These are phyloP conservation scores for Pemphredon lugubris DNA, from an alignment of 2,888 invertebrate species.

Conservation along the genomic window DNA sequence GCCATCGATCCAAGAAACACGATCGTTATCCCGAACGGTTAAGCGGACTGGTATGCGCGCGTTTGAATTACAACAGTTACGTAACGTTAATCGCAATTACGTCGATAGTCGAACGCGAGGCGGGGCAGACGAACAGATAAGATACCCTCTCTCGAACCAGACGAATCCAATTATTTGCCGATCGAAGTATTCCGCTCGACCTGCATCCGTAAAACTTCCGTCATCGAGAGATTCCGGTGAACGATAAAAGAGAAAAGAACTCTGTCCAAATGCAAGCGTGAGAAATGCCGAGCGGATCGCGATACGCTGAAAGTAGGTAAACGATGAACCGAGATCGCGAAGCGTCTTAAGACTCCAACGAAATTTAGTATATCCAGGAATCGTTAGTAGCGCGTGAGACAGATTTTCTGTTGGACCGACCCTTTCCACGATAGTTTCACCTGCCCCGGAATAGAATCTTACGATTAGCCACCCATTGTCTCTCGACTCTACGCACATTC, in stretches of 20 bases:
- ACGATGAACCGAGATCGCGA: neutral
- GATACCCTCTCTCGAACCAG: no score
- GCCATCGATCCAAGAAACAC: neutral
- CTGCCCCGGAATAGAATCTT: slow-evolving; percentile 17
- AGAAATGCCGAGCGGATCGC: no score
- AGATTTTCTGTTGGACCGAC: slow-evolving; percentile 22
- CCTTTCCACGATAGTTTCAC: slow-evolving; percentile 33
- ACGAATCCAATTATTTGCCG: no score
- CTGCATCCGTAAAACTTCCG: no score
- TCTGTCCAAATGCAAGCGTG: no score
- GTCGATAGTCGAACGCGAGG: no score
- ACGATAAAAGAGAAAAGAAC: no score
- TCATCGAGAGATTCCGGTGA: no score
- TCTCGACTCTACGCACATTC: neutral
- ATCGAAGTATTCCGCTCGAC: no score
- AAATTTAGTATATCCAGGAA: neutral
- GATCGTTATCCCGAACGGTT: neutral
- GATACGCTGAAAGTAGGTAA: no score
- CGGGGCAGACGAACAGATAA: no score
- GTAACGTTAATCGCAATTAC: slow-evolving; percentile 14
- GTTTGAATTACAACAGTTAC: slow-evolving; percentile 30
- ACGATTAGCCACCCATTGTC: slow-evolving; percentile 33
- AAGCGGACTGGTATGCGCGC: neutral
- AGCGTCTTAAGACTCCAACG: neutral
- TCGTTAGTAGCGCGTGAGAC: slow-evolving; percentile 18